phyloP scores from a whole-genome alignment of 1,140 invertebrate species.

The Zaprionus taronus region DNA sequence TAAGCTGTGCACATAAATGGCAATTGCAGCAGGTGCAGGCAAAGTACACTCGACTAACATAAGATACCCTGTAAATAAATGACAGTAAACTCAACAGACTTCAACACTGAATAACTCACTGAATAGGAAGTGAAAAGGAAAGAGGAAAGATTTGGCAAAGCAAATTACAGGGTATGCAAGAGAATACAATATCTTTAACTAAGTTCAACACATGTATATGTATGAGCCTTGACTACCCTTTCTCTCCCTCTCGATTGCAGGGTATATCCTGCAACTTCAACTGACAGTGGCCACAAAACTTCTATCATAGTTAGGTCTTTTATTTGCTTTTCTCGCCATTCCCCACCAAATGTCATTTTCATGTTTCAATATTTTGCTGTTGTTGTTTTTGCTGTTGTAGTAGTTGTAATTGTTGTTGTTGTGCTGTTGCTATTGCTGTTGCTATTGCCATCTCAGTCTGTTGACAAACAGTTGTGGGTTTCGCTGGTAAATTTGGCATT shows the following conservation, averaged over 20 bases:
- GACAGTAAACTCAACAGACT: not conserved
- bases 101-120: not conserved
- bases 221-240: not conserved
- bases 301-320: constrained; percentile 25
- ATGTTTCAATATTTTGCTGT: constrained; percentile 45
- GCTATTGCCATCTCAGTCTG: constrained; percentile 22
- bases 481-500: constrained; percentile 42
- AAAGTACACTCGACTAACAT: not conserved
- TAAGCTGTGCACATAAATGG: constrained; percentile 51
- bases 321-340: constrained; percentile 38
- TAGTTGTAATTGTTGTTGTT: constrained; percentile 9
- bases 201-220: not conserved
- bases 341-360: constrained; percentile 48
- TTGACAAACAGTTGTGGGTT: constrained; percentile 52
- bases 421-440: not conserved
- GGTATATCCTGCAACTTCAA: constrained; percentile 6
- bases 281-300: constrained; percentile 14
- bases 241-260: not conserved
- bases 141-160: not conserved
- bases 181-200: not conserved
- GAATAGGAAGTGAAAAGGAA: too few species aligned
- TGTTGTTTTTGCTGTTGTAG: constrained; percentile 12
- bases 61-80: constrained; percentile 7
- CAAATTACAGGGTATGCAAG: constrained; percentile 12
- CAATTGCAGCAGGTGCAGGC: constrained; percentile 32